Evolutionary conservation across 2,797 vertebrate genomes (phyloP).

Genomic region (Oophaga sylvatica): DNA sequence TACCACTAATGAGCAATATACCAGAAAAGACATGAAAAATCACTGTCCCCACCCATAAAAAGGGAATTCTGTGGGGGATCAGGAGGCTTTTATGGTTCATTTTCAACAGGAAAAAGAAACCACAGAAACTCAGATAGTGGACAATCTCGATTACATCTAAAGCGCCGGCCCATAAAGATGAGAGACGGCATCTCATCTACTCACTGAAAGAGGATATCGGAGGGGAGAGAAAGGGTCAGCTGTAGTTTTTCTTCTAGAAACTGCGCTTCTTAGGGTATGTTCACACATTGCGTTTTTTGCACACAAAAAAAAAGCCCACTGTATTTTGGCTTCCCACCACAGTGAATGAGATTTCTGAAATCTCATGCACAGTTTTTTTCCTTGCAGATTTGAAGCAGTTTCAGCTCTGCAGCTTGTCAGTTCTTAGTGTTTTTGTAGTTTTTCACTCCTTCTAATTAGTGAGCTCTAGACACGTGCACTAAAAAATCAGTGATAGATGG

Average conservation of each 20-base stretch:
- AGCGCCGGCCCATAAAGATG: background rate
- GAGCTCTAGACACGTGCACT: too few relatives aligned
- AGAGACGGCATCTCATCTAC: background rate
- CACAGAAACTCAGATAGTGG: background rate
- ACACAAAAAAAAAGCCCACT: too few relatives aligned
- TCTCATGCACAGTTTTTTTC: too few relatives aligned
- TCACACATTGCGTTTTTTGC: too few relatives aligned
- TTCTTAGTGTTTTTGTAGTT: too few relatives aligned
- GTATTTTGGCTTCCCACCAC: too few relatives aligned
- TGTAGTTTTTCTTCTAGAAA: background rate
- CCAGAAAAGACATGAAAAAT: background rate
- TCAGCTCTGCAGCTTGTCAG: too few relatives aligned
- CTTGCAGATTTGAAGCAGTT: too few relatives aligned
- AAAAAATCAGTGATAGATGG: too few relatives aligned
- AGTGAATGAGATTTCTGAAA: too few relatives aligned
- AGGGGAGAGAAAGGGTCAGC: background rate
- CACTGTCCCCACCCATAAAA: background rate
- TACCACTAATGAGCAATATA: slow-evolving; percentile 9
- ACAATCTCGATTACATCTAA: background rate
- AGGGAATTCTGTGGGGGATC: background rate
- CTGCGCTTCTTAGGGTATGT: background rate
- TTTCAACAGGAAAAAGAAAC: background rate
- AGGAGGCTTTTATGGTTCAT: background rate
- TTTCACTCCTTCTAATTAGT: too few relatives aligned
- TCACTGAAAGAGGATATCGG: background rate